Base-by-base conservation (phyloP, 2,113 vertebrate species). In the Channa argus region DNA sequence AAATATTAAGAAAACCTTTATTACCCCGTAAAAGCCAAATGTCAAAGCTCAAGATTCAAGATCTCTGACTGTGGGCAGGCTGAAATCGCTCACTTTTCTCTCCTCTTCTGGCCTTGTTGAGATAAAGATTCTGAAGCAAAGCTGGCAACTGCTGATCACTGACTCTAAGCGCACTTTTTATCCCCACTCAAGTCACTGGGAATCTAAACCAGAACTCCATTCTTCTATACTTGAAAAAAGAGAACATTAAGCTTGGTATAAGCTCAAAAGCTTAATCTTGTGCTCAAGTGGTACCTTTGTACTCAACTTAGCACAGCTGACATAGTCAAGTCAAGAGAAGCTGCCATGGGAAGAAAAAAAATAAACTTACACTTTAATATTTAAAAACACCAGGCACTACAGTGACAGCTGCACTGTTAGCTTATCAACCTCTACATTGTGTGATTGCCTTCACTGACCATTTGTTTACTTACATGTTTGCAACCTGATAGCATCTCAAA, bases 121-220 rank as follows among this genome's bases (percentile, higher is more conserved):
- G 87, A 90, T 90, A 87, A 90, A 82, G 56, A 79, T 64, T 77
- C 67, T 38, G 63, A 74, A 89, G 81, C 84, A 76, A 77, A 75
- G 85, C 79, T 81, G 66, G 47, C 70, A 70, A 82, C 79, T 44
- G 78, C 67, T 84, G 83, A 91, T 87, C 84, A 78, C 71, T 56
- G 71, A 68, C 83, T 89, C 54, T 83, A 85, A 90, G 73, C 4
- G 59, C 64, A 63, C 80, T 80, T 85, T 24, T 90, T 77, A 92
- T 91, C 80, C 74, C 72, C 71, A 79, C 74, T 83, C 61, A 83
- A 87, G 80, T 85, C 80, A 87, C 72, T 81, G 74, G 43, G 62
- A 83, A 82, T 78, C 74, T 38, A 62, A 72, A 85, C 67, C 44
- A 75, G 58, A 74, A 75, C 63, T 79, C 50, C 47, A 71, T 77